Base-by-base conservation (phyloP, 1,140 invertebrate genomes). In the Neuroterus valhalla region DNA sequence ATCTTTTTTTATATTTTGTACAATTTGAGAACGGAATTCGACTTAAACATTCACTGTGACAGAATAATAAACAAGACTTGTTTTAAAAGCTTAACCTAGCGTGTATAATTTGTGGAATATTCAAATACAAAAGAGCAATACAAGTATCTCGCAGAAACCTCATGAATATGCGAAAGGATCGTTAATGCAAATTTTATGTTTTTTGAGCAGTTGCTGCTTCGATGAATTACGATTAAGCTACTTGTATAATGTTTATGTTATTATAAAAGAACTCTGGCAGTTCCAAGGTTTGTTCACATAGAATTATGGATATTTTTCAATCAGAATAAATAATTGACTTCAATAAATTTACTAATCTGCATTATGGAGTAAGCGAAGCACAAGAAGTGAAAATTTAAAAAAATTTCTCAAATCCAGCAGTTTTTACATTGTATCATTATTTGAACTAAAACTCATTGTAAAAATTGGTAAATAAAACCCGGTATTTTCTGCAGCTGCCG, bases 131-230 rank as follows among this genome's bases (percentile, higher is more conserved):
- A 62, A 62, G 55, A n/a, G 31, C 55, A 62, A 62, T 26, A 62
- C 55, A 31, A 62, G 55, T 62, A 62, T 62, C 55, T 31, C 26
- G 12, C 23, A 5, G 26, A 14, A 62, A 62, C 8, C 26, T 62
- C 55, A 62, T 62, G 55, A 62, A 62, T 62, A 62, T 62, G 23
- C 55, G 55, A 5, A 38, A 62, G 23, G 55, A 62, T 62, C 55
- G 26, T 26, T 62, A 62, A 62, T 62, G 55, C 55, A 62, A 62
- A 62, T 62, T 62, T 62, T 26, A 62, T 38, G n/a, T 62, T 62
- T 62, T 62, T 62, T 62, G 15, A 62, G 31, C 23, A 26, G 23
- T 26, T 26, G 15, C 55, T 38, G 23, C 26, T 62, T 62, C 31
- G 55, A 62, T n/a, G 26, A 23, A 62, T 62, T 62, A 15, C 55